Evolutionary conservation across 2,113 vertebrate genomes (phyloP), one percentile per base, ranked within the genome.

Genomic region (Elaphurus davidianus): DNA sequence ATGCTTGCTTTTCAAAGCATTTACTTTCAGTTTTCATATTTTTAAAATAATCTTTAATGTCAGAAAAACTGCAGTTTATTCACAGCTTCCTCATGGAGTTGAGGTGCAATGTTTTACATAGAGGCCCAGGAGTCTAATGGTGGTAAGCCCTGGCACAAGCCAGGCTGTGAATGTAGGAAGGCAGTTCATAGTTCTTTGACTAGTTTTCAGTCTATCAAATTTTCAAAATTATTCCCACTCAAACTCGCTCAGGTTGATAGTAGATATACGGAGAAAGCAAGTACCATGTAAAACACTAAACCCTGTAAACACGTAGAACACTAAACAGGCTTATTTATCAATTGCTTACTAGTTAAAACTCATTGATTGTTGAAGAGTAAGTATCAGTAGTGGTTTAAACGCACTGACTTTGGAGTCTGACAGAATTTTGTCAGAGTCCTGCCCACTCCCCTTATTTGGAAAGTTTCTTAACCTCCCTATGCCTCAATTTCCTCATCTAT

Each of bases 41-140:
- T 93, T 96, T 36, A 23, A 62, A 88, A 33, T 76, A 67, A 91
- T 64, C 45, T 74, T 95, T 94, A 88, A 71, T 16, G 81, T 95
- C 27, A 81, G 25, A 87, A 57, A 91, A 90, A 23, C n/a, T 71
- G 50, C 2, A 8, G 0, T 90, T 76, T 92, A 27, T 62, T 91
- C 43, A 55, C 30, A 71, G 2, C 45, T 91, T 57, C 54, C 36
- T 86, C 0, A 10, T 62, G n/a, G 64, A 86, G 78, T 21, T 88
- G 59, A 76, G 17, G 14, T 28, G 9, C 7, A 14, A 0, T 54
- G 43, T 60, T 93, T 93, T 54, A 45, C 36, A 62, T 17, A 36
- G 54, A 74, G 7, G 12, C 11, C 19, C 1, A 19, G 74, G 25
- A 45, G 21, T 52, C 52, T 36, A 86, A 16, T 14, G 1, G 25